Conservation (phyloP, 2,888 invertebrate species). For the Himalopsyche anomala region DNA sequence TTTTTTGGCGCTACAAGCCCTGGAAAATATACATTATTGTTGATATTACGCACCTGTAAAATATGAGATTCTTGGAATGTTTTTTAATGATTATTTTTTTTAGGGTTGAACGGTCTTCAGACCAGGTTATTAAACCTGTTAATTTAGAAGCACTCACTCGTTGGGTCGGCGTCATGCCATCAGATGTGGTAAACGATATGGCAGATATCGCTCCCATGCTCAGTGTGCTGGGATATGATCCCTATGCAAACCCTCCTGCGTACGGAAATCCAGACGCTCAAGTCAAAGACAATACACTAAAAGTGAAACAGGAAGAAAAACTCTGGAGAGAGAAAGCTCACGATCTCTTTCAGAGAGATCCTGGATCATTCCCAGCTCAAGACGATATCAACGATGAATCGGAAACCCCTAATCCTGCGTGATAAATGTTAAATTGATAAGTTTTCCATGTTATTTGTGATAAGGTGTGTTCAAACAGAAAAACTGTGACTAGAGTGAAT, state of each 20-base stretch:
- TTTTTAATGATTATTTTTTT: slow-evolving; percentile 65
- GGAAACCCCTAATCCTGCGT: slow-evolving; percentile 64
- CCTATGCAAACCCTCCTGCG: slow-evolving; percentile 95
- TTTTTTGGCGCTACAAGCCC: no score
- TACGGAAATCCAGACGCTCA: slow-evolving; percentile 91
- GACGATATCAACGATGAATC: slow-evolving; percentile 63
- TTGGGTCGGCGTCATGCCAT: slow-evolving; percentile 93
- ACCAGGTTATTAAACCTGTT: slow-evolving; percentile 98
- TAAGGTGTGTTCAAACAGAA: slow-evolving; percentile 37
- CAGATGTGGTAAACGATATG: slow-evolving; percentile 95
- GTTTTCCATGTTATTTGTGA: slow-evolving; percentile 18
- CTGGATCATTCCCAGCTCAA: slow-evolving; percentile 40
- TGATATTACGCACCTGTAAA: no score
- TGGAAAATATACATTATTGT: no score
- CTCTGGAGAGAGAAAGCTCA: slow-evolving; percentile 64
- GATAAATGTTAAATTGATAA: slow-evolving; percentile 56
- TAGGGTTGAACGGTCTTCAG: slow-evolving; percentile 97
- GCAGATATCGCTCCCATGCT: slow-evolving; percentile 96
- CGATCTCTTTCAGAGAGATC: slow-evolving; percentile 59
- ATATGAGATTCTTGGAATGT: no score
- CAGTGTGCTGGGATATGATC: slow-evolving; percentile 94
- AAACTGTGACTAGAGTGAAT: slow-evolving; percentile 28
- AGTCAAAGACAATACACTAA: slow-evolving; percentile 82
- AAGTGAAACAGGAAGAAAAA: slow-evolving; percentile 70
- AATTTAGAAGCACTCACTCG: slow-evolving; percentile 96